Percentiles rank a stretch among this genome's conserved stretches.
These are phyloP conservation scores for Lithobates pipiens DNA, from an alignment of 2,797 vertebrate species.

Conservation along the genomic window DNA sequence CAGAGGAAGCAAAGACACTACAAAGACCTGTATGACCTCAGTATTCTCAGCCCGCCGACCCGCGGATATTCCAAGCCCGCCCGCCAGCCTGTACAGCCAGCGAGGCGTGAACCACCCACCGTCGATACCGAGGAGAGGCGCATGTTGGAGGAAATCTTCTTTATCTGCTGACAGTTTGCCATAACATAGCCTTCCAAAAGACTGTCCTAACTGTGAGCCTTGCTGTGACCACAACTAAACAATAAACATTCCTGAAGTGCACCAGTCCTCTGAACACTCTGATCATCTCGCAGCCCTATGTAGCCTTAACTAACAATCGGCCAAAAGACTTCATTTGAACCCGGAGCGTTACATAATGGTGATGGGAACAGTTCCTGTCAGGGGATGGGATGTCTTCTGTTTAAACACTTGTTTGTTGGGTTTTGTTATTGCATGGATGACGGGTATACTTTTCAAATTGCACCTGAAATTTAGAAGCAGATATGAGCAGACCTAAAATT, in stretches of 20 bases:
- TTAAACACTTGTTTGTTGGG: no score
- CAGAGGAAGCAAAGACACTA: constrained; percentile 47
- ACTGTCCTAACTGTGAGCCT: background rate
- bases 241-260: background rate
- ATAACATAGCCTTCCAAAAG: background rate
- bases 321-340: no score
- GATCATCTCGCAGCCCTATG: no score
- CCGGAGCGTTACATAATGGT: no score
- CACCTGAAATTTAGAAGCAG: no score
- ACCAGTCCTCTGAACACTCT: background rate
- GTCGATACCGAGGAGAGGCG: constrained; percentile 89
- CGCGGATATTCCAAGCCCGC: background rate
- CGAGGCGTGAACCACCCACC: constrained; percentile 61
- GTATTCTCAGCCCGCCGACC: constrained; percentile 1
- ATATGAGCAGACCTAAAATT: no score
- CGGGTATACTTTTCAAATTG: no score
- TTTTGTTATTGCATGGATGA: no score
- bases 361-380: no score
- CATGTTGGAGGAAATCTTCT: constrained; percentile 95
- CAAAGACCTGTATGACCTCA: constrained; percentile 46
- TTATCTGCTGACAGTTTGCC: constrained; percentile 81
- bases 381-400: no score
- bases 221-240: background rate
- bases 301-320: no score
- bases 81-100: constrained; percentile 62